phyloP scores from a whole-genome alignment of 2,113 vertebrate species.

The Meriones unguiculatus region DNA sequence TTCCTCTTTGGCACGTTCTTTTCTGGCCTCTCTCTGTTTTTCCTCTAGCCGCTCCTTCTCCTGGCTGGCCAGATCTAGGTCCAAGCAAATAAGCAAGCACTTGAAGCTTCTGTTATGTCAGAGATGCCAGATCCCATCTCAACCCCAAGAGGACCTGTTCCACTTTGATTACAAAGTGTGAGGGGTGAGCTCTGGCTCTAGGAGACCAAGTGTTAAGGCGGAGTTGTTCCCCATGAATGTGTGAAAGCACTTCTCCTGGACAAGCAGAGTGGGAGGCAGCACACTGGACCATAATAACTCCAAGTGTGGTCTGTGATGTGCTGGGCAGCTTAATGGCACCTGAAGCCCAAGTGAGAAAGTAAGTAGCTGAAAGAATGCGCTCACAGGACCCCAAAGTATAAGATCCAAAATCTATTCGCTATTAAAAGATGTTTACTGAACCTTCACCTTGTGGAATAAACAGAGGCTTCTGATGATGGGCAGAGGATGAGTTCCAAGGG shows the following conservation, averaged over 20 bases:
- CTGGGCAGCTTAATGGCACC: background rate
- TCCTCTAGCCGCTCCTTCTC: slow-evolving; percentile 98
- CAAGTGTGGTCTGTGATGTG: background rate
- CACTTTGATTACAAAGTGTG: background rate
- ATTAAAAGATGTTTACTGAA: background rate
- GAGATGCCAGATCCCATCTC: background rate
- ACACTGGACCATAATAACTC: background rate
- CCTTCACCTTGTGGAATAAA: too few relatives aligned
- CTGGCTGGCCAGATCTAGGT: slow-evolving; percentile 93
- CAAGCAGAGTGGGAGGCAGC: background rate
- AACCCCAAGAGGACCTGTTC: background rate
- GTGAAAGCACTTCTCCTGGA: background rate
- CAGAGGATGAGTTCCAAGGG: rapidly evolving
- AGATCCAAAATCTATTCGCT: background rate
- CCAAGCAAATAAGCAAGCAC: background rate
- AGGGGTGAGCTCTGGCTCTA: background rate
- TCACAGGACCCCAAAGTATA: too few relatives aligned
- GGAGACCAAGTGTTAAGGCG: background rate
- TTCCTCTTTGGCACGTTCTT: slow-evolving; percentile 91
- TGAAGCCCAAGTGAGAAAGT: background rate
- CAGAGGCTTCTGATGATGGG: background rate
- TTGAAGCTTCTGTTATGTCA: background rate
- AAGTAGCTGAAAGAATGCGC: background rate
- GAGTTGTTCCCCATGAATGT: background rate
- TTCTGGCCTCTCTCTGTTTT: slow-evolving; percentile 95